Percentiles rank a stretch among this genome's conserved stretches.
Evolutionary conservation across 1,140 invertebrate genomes (phyloP).

Genomic region (Schlechtendalia chinensis): DNA sequence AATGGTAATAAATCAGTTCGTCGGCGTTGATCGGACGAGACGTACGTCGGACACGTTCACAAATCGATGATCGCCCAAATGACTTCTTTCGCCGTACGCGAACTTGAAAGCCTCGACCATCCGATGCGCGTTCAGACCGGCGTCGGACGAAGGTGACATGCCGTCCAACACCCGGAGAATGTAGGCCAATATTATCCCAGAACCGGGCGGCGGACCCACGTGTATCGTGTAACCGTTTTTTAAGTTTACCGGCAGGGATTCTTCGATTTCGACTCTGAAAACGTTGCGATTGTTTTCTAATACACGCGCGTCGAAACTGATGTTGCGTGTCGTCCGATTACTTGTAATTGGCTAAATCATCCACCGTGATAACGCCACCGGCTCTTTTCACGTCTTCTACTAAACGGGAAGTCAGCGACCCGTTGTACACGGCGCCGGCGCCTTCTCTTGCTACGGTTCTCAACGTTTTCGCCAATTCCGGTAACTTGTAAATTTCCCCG

Average conservation of each 20-base stretch:
- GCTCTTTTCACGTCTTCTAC: slow-evolving; percentile 69
- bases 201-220: slow-evolving; percentile 76
- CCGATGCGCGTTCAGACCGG: slow-evolving; percentile 66
- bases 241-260: slow-evolving; percentile 61
- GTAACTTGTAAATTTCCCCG: slow-evolving; percentile 70
- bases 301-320: too few species aligned
- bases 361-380: slow-evolving; percentile 73
- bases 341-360: slow-evolving; percentile 69
- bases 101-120: slow-evolving; percentile 92
- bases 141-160: slow-evolving; percentile 59
- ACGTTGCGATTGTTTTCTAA: neutral
- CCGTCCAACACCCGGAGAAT: slow-evolving; percentile 81
- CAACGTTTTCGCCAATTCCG: slow-evolving; percentile 71
- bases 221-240: slow-evolving; percentile 65
- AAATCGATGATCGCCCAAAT: slow-evolving; percentile 77
- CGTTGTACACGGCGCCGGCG: slow-evolving; percentile 66
- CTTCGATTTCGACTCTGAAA: slow-evolving; percentile 63
- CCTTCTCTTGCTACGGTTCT: slow-evolving; percentile 68
- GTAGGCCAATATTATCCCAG: slow-evolving; percentile 75
- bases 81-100: slow-evolving; percentile 82
- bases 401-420: slow-evolving; percentile 65
- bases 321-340: slow-evolving; percentile 44
- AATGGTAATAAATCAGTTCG: too few species aligned
- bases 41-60: slow-evolving; percentile 52
- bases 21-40: neutral